phyloP scores from a whole-genome alignment of 2,113 vertebrate genomes.

The Caranx melampygus region DNA sequence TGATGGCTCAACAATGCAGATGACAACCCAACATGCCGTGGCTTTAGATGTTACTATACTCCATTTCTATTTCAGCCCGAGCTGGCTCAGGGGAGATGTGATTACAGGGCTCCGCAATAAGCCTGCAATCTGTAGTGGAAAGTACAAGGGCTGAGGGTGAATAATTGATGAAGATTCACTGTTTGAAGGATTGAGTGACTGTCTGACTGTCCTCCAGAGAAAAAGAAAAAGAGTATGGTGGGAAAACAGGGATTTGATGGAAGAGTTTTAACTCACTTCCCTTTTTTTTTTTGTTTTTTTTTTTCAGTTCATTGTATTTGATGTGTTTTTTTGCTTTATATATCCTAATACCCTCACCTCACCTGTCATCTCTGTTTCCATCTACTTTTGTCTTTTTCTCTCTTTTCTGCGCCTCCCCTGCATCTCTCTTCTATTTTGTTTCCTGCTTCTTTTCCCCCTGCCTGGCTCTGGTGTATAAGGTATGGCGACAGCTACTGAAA shows the following conservation, averaged over 20 bases:
- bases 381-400: slow-evolving; percentile 25
- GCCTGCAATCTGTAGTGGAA: slow-evolving; percentile 60
- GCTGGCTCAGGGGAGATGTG: slow-evolving; percentile 48
- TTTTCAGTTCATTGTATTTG: not conserved
- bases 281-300: not conserved
- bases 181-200: slow-evolving; percentile 56
- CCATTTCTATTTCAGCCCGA: slow-evolving; percentile 40
- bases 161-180: slow-evolving; percentile 65
- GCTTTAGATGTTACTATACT: slow-evolving; percentile 37
- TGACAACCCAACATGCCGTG: slow-evolving; percentile 29
- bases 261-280: not conserved
- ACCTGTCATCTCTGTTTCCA: slow-evolving; percentile 37
- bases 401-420: not conserved
- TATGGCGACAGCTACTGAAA: slow-evolving; percentile 68
- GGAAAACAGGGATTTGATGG: not conserved
- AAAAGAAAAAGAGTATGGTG: not conserved
- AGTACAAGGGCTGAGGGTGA: slow-evolving; percentile 60
- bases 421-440: slow-evolving; percentile 26
- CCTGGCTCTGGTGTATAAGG: slow-evolving; percentile 65
- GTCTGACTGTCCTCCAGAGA: slow-evolving; percentile 5
- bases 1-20: slow-evolving; percentile 31
- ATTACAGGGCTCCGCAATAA: slow-evolving; percentile 63
- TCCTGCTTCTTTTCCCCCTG: slow-evolving; percentile 18
- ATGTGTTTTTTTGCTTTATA: slow-evolving; percentile 16
- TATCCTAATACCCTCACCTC: slow-evolving; percentile 13